These are phyloP conservation scores for Calameuta pallipes DNA, from an alignment of 2,888 invertebrate genomes.

Conservation along the genomic window DNA sequence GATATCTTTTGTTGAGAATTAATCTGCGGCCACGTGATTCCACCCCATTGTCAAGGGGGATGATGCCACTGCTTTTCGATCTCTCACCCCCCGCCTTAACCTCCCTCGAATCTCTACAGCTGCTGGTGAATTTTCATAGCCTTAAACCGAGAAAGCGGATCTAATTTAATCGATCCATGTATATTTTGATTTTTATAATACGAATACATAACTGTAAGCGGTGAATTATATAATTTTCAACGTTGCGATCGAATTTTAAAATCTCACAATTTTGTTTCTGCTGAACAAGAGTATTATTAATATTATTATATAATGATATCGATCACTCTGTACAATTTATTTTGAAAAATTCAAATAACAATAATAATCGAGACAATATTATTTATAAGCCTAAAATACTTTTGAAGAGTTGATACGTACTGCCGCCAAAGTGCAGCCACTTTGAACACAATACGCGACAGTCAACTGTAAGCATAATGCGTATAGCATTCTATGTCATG, in stretches of 20 bases:
- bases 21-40: constrained; percentile 39
- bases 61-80: not conserved
- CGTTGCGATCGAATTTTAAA: not conserved
- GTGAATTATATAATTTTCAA: not conserved
- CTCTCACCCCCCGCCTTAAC: not conserved
- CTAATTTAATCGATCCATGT: not conserved
- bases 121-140: not conserved
- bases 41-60: constrained; percentile 4
- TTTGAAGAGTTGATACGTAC: not conserved
- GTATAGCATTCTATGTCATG: constrained; percentile 27
- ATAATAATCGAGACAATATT: not conserved
- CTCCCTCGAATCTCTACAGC: not conserved
- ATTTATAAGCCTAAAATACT: not conserved
- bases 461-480: constrained; percentile 16
- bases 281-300: not conserved
- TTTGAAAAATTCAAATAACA: not conserved
- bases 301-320: not conserved
- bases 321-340: not conserved
- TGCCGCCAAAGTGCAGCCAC: constrained; percentile 31
- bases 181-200: not conserved
- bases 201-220: not conserved
- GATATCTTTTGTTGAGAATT: constrained; percentile 45
- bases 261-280: not conserved
- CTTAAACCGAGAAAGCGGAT: not conserved
- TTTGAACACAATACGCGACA: constrained; percentile 43